Percentiles rank a stretch among this genome's conserved stretches.
These are phyloP conservation scores for Gopherus evgoodei DNA, from an alignment of 2,113 vertebrate species.

Conservation along the genomic window DNA sequence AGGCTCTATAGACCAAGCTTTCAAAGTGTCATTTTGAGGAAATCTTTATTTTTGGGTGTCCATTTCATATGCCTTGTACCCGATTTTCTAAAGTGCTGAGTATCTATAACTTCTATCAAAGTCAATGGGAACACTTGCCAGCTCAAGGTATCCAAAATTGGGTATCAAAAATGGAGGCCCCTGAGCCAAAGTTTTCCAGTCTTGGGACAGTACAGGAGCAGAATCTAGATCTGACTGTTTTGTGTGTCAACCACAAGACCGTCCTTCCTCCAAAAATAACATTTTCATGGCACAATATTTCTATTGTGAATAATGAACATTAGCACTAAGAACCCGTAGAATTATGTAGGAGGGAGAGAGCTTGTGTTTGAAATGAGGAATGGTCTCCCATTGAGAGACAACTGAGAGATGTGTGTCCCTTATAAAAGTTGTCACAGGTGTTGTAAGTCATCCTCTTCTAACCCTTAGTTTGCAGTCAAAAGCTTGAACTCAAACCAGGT, in stretches of 20 bases:
- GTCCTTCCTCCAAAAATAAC: neutral
- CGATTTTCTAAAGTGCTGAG: neutral
- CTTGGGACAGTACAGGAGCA: neutral
- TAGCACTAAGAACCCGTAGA: neutral
- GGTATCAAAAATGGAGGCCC: neutral
- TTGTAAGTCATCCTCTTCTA: neutral
- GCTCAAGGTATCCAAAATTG: neutral
- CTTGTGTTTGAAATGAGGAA: neutral
- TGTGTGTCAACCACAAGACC: neutral
- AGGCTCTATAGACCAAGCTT: neutral
- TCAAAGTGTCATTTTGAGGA: neutral
- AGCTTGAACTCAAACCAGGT: neutral
- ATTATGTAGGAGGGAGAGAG: neutral
- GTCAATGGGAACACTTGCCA: neutral
- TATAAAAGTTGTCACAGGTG: neutral
- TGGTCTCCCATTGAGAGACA: neutral
- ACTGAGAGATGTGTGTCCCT: neutral
- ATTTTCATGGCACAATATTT: neutral
- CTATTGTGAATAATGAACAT: neutral
- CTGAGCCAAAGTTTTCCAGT: neutral
- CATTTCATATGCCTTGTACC: neutral
- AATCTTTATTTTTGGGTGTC: neutral
- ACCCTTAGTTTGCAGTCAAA: neutral
- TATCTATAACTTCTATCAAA: neutral
- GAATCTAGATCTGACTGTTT: neutral